Evolutionary conservation across 2,888 invertebrate genomes (phyloP).

Genomic region (Nomada fabriciana): DNA sequence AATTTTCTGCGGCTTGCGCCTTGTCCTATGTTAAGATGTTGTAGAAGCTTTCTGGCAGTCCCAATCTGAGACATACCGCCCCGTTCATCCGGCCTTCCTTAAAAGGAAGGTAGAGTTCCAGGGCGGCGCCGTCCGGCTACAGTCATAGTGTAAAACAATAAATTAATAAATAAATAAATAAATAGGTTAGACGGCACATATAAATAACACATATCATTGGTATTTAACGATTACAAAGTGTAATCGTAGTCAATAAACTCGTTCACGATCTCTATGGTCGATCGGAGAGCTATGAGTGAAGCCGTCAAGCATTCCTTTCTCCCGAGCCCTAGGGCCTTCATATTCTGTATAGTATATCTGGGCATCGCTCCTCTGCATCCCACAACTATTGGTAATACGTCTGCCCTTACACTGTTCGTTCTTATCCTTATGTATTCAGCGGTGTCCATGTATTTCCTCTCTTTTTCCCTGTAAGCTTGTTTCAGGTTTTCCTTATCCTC

Average conservation of each 20-base stretch:
- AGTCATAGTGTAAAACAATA: too few relatives aligned
- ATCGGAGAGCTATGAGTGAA: neutral
- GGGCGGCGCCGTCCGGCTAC: too few relatives aligned
- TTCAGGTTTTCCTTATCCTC: neutral
- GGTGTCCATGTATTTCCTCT: neutral
- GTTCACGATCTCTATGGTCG: neutral
- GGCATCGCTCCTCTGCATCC: neutral
- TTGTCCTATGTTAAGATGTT: too few relatives aligned
- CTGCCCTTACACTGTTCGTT: neutral
- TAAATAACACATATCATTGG: neutral
- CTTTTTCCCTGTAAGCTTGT: neutral
- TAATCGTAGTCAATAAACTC: neutral
- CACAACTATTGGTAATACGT: neutral
- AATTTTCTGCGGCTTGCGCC: too few relatives aligned
- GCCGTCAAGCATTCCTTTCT: neutral
- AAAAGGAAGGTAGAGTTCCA: too few relatives aligned
- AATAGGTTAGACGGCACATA: neutral
- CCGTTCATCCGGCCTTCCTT: too few relatives aligned
- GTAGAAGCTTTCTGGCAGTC: too few relatives aligned
- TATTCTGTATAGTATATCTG: rapidly evolving
- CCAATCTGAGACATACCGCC: too few relatives aligned
- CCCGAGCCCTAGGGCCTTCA: neutral
- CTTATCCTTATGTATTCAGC: rapidly evolving
- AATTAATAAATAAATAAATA: neutral
- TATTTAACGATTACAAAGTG: neutral